Evolutionary conservation across 2,888 invertebrate genomes (phyloP), one percentile per base, ranked within the genome.

Genomic region (Pachliopta kotzebuea): DNA sequence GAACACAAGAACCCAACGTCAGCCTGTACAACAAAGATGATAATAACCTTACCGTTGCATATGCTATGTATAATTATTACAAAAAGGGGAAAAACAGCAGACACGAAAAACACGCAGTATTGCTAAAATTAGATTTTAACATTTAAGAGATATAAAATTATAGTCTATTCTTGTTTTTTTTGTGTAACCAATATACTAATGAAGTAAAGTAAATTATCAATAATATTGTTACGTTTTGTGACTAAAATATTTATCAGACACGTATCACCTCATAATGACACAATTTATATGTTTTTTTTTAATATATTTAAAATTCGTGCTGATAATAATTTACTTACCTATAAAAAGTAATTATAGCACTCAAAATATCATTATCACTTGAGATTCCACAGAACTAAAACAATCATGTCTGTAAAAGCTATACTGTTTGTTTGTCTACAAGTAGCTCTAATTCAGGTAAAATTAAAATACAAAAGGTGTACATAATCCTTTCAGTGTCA

Each of bases 161-260:
- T 4, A 45, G n/a, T 45, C n/a, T 6, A 18, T 18, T 18, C 9
- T 18, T 18, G 14, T 45, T n/a, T 18, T 45, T 45, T 45, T n/a
- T 45, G 45, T 11, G n/a, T 45, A 45, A n/a, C 18, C 6, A 45
- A n/a, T 0, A n/a, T 45, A 7, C 4, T 45, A n/a, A 45, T 45
- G 45, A n/a, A 45, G n/a, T 45, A 3, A 45, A 3, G 1, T n/a
- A 42, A 60, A 24, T 60, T 54, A 60, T 60, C 53, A 29, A 6
- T 56, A 23, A 50, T 14, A 11, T 61, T 55, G 4, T 49, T 45
- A 21, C 24, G n/a, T n/a, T 52, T 50, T 56, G 20, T 52, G 52
- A 62, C 23, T 52, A 56, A 50, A 50, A 49, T 53, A 56, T 31
- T 57, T 50, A 65, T 65, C 64, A 42, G 60, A 56, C 64, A 65